phyloP scores from a whole-genome alignment of 2,113 vertebrate species.

The Alligator mississippiensis region DNA sequence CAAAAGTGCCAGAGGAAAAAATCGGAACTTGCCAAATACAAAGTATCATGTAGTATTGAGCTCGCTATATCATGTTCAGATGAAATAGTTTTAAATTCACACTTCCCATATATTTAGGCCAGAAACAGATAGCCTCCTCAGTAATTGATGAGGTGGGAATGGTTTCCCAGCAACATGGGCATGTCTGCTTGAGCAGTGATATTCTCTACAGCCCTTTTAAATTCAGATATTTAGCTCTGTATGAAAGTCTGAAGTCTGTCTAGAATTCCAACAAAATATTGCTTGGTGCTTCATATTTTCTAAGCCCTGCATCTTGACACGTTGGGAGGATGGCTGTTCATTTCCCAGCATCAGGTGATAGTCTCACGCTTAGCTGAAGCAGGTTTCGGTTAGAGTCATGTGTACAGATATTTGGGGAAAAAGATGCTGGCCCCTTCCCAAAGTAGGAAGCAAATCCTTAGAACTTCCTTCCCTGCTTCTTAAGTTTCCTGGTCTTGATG shows the following conservation, averaged over 20 bases:
- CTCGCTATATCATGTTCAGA: background rate
- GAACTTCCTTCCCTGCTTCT: background rate
- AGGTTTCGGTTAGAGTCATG: background rate
- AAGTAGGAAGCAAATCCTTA: background rate
- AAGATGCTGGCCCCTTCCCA: background rate
- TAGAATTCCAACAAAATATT: background rate
- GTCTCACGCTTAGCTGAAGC: background rate
- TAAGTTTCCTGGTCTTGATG: background rate
- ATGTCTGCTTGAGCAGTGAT: background rate
- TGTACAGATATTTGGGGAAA: background rate
- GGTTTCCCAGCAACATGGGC: background rate
- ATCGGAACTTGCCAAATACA: background rate
- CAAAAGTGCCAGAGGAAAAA: too few relatives aligned
- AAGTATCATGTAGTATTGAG: background rate
- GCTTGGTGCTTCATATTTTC: background rate
- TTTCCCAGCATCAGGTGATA: background rate
- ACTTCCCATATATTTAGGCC: background rate
- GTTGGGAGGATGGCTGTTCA: background rate
- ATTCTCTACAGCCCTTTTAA: background rate
- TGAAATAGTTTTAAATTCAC: background rate
- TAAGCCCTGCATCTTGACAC: background rate
- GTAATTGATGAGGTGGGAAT: background rate
- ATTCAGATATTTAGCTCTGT: background rate
- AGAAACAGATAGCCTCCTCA: background rate
- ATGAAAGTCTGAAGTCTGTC: background rate